phyloP scores from a whole-genome alignment of 1,140 invertebrate genomes.

The Nephila pilipes region DNA sequence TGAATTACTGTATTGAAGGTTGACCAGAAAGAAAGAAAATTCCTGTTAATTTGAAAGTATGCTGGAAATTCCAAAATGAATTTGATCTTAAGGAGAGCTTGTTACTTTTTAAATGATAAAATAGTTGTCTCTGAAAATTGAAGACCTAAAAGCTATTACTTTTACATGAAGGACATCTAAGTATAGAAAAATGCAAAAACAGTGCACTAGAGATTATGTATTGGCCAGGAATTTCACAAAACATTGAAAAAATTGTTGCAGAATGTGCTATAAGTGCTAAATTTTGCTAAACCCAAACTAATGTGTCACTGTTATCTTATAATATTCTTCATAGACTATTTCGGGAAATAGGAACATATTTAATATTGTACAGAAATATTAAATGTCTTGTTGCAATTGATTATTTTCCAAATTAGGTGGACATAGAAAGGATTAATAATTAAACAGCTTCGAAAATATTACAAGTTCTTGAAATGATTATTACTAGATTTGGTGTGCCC shows the following conservation, averaged over 20 bases:
- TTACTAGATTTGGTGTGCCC: neutral
- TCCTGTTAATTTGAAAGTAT: neutral
- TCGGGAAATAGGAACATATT: conserved; percentile 43
- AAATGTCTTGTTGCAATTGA: neutral
- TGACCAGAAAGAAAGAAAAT: conserved; percentile 32
- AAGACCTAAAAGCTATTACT: conserved; percentile 78
- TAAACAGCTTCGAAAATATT: neutral
- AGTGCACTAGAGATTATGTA: no score
- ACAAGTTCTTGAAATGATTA: neutral
- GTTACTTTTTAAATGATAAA: neutral
- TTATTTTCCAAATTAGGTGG: conserved; percentile 49
- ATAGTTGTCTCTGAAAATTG: no score
- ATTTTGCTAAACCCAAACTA: neutral
- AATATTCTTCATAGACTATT: neutral
- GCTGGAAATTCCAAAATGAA: neutral
- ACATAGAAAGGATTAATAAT: neutral
- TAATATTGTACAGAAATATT: neutral
- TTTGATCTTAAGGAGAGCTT: neutral
- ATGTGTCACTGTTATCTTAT: conserved; percentile 19
- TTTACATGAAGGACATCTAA: conserved; percentile 80
- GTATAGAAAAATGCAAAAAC: conserved; percentile 78
- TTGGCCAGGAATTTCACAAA: no score
- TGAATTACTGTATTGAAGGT: conserved; percentile 33
- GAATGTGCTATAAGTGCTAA: conserved; percentile 10
- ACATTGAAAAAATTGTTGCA: conserved; percentile 1